These are phyloP conservation scores for Fopius arisanus DNA, from an alignment of 1,140 invertebrate genomes.

Conservation along the genomic window DNA sequence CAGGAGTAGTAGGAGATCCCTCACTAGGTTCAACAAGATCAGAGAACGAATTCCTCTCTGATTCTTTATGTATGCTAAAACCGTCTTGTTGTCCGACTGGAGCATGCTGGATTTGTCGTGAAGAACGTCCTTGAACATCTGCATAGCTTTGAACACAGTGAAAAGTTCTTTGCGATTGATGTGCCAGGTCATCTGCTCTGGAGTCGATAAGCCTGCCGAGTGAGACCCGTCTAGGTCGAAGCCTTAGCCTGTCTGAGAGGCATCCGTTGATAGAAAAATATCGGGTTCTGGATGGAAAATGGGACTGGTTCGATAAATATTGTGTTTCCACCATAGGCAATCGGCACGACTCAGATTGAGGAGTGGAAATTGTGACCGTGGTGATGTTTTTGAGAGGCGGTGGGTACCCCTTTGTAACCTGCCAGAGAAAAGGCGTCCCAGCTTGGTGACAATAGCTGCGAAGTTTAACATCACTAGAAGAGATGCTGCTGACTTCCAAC, in stretches of 20 bases:
- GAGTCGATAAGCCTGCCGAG: conserved; percentile 32
- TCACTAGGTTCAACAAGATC: conserved; percentile 20
- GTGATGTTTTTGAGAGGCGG: conserved; percentile 28
- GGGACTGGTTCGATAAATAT: neutral
- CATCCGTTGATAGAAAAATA: conserved; percentile 46
- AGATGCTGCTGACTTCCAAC: neutral
- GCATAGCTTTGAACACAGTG: conserved; percentile 40
- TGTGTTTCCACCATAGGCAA: neutral
- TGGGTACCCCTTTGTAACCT: neutral
- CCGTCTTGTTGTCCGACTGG: conserved; percentile 52
- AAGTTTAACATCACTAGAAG: conserved; percentile 25
- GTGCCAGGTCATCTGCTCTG: conserved; percentile 41
- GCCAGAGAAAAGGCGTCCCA: conserved; percentile 11
- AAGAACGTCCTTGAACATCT: conserved; percentile 29
- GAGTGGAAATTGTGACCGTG: conserved; percentile 29
- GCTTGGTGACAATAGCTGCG: too few relatives aligned
- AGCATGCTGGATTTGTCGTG: conserved; percentile 31
- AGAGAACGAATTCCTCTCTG: conserved; percentile 38
- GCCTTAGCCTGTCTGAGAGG: conserved; percentile 43
- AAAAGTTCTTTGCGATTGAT: conserved; percentile 47
- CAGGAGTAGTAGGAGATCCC: conserved; percentile 23
- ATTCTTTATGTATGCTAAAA: conserved; percentile 36
- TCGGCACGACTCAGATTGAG: conserved; percentile 9
- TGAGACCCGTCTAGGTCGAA: conserved; percentile 35
- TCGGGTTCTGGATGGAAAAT: conserved; percentile 1